Evolutionary conservation across 64 coral and sea anemone genomes (phyloP).

Genomic region (Stylophora pistillata): DNA sequence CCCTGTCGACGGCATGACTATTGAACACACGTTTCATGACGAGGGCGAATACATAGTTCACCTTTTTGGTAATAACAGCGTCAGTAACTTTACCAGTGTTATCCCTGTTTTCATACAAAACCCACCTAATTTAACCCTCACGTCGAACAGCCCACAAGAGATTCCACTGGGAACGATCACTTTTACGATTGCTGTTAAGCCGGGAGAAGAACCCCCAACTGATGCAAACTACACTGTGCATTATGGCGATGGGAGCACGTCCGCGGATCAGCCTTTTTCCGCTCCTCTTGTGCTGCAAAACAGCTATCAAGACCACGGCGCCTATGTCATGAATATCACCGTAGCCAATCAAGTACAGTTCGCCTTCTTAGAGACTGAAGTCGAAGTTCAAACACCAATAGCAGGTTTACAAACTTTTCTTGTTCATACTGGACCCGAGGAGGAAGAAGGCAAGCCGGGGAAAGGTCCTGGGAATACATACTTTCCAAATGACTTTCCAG

Average conservation of each 20-base stretch:
- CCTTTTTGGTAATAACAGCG: conserved; percentile 62
- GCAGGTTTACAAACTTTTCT: background rate
- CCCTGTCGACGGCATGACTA: conserved; percentile 28
- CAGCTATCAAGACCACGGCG: conserved; percentile 39
- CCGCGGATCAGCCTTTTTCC: background rate
- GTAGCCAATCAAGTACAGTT: conserved; percentile 55
- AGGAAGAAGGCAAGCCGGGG: conserved; percentile 56
- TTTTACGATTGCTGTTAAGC: conserved; percentile 44
- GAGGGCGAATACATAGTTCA: conserved; percentile 42
- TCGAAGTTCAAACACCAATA: conserved; percentile 84
- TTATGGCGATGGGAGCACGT: conserved; percentile 64
- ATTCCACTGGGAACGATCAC: conserved; percentile 70
- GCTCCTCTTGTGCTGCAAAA: conserved; percentile 31
- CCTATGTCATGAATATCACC: conserved; percentile 65
- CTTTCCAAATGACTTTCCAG: conserved; percentile 64
- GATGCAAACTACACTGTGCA: conserved; percentile 51
- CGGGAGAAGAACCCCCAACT: conserved; percentile 44
- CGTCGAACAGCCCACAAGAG: conserved; percentile 51
- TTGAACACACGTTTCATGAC: conserved; percentile 40
- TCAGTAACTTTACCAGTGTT: conserved; percentile 47
- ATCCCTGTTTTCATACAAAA: conserved; percentile 48
- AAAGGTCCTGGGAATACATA: conserved; percentile 41
- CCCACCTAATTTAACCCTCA: conserved; percentile 43
- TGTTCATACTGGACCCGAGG: conserved; percentile 55
- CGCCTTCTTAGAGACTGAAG: conserved; percentile 6